Percentiles rank a stretch among this genome's conserved stretches.
Evolutionary conservation across 2,797 vertebrate species (phyloP).

Genomic region (Propithecus deckenii): DNA sequence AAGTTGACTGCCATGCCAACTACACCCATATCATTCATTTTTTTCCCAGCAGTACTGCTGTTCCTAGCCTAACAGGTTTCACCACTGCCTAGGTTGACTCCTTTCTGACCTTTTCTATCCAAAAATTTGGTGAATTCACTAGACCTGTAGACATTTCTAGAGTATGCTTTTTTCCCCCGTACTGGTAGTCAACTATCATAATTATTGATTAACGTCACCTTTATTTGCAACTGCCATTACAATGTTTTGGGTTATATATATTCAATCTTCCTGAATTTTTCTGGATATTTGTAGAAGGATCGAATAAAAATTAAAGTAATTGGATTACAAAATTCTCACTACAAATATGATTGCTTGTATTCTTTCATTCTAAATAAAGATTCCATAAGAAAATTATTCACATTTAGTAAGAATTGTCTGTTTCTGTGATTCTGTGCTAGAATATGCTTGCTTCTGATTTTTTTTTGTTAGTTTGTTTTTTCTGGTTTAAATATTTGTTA

Average conservation of each 20-base stretch:
- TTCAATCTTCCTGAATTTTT: slow-evolving; percentile 9
- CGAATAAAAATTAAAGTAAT: slow-evolving; percentile 23
- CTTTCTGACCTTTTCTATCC: neutral
- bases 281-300: neutral
- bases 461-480: neutral
- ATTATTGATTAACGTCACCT: neutral
- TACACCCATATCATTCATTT: neutral
- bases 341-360: neutral
- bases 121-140: neutral
- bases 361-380: slow-evolving; percentile 29
- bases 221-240: slow-evolving; percentile 11
- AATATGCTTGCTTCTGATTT: neutral
- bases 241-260: neutral
- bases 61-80: neutral
- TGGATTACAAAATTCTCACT: slow-evolving; percentile 17
- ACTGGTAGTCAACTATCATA: neutral
- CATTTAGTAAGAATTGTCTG: slow-evolving; percentile 16
- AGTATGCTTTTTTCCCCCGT: neutral
- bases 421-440: slow-evolving; percentile 39
- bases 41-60: neutral
- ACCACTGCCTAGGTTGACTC: neutral
- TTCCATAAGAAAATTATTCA: neutral
- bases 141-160: neutral
- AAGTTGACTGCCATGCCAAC: neutral
- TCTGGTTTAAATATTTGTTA: slow-evolving; percentile 5